These are phyloP conservation scores for Anaspis maculata DNA, from an alignment of 2,888 invertebrate genomes.

Conservation along the genomic window DNA sequence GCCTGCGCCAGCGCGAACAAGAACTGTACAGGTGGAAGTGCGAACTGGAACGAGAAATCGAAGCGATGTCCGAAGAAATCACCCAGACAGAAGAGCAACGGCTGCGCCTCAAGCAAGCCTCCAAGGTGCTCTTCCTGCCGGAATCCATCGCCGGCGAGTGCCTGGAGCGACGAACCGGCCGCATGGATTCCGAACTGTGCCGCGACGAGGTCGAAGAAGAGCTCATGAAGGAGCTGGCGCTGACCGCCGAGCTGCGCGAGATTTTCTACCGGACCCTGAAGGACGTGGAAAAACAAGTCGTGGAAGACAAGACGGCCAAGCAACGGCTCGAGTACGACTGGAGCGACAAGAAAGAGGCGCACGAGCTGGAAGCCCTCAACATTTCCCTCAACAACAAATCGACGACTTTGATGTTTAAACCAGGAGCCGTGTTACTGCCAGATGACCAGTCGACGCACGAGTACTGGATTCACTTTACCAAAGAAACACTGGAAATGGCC, in stretches of 20 bases:
- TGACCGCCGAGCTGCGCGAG: constrained; percentile 60
- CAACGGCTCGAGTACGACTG: constrained; percentile 80
- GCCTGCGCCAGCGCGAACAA: constrained; percentile 56
- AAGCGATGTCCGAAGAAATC: constrained; percentile 62
- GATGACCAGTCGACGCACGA: constrained; percentile 76
- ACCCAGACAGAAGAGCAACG: constrained; percentile 58
- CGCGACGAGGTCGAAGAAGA: constrained; percentile 71
- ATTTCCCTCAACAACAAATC: constrained; percentile 62
- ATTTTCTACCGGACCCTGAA: constrained; percentile 53
- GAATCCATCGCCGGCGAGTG: constrained; percentile 72
- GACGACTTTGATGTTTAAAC: constrained; percentile 64
- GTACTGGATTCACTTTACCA: constrained; percentile 78
- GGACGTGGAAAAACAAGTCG: constrained; percentile 61
- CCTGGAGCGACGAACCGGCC: constrained; percentile 58
- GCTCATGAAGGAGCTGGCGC: constrained; percentile 62
- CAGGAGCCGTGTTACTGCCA: constrained; percentile 72
- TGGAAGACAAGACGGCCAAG: constrained; percentile 71
- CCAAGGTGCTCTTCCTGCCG: constrained; percentile 58
- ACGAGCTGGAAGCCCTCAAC: constrained; percentile 65
- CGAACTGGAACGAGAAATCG: constrained; percentile 62
- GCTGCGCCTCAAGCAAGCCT: constrained; percentile 58
- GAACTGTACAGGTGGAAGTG: constrained; percentile 69
- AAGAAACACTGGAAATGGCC: constrained; percentile 65
- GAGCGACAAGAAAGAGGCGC: constrained; percentile 81
- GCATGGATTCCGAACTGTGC: constrained; percentile 65